phyloP scores from a whole-genome alignment of 2,113 vertebrate genomes.

The Elephantulus edwardii region DNA sequence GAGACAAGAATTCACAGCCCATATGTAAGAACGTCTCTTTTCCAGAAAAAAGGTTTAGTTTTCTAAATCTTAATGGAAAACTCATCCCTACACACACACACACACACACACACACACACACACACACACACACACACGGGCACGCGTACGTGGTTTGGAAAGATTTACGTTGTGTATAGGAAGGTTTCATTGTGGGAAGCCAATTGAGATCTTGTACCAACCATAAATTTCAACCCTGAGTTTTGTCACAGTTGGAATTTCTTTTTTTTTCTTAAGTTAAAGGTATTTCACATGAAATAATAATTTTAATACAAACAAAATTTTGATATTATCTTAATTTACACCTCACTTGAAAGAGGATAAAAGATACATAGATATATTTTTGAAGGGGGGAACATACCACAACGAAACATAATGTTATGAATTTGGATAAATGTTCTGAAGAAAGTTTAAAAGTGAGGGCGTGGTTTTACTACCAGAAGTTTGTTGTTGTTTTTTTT shows the following conservation, averaged over 20 bases:
- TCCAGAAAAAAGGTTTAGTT: background rate
- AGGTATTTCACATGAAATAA: conserved; percentile 8
- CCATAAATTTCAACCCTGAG: background rate
- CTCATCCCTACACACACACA: background rate
- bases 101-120: background rate
- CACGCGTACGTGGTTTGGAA: conserved; percentile 16
- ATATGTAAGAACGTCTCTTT: conserved; percentile 18
- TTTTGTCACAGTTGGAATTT: background rate
- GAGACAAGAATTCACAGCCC: conserved; percentile 14
- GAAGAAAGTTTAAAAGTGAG: background rate
- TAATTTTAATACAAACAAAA: background rate
- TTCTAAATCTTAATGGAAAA: conserved; percentile 36
- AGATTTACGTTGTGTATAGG: conserved; percentile 55
- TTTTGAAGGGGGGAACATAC: too few relatives aligned
- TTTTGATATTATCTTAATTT: background rate
- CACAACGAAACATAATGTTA: background rate
- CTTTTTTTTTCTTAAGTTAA: conserved; percentile 52
- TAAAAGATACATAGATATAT: background rate
- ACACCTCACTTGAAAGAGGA: background rate
- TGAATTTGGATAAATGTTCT: background rate
- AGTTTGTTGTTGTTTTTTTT: too few relatives aligned
- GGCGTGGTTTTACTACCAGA: background rate
- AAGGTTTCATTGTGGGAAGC: conserved; percentile 30
- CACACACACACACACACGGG: too few relatives aligned
- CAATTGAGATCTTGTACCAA: conserved; percentile 6